phyloP scores from a whole-genome alignment of 2,113 vertebrate species.

The Isurus oxyrinchus region DNA sequence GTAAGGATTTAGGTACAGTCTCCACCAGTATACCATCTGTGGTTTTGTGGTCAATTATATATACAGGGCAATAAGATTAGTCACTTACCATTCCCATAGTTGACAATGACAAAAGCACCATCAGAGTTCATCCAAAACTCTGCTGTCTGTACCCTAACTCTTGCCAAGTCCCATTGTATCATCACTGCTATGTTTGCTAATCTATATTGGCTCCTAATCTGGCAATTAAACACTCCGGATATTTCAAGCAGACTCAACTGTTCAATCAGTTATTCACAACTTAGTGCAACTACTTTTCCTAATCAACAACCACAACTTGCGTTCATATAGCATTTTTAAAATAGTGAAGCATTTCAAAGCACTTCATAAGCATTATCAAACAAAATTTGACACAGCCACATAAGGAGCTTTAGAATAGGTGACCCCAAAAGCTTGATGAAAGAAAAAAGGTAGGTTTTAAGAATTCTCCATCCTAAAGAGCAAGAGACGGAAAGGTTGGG shows the following conservation, averaged over 20 bases:
- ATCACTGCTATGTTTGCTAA: too few relatives aligned
- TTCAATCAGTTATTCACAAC: neutral
- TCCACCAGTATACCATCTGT: neutral
- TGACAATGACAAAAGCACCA: neutral
- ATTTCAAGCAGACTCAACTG: neutral
- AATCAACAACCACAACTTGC: too few relatives aligned
- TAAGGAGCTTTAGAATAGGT: neutral
- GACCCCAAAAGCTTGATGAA: neutral
- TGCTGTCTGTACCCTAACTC: too few relatives aligned
- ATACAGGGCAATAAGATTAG: neutral
- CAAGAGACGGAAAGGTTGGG: too few relatives aligned
- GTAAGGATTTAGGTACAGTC: neutral
- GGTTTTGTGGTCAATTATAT: neutral
- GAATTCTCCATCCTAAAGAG: too few relatives aligned
- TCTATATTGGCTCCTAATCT: neutral
- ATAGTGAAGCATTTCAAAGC: too few relatives aligned
- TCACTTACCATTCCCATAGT: neutral
- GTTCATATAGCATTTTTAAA: too few relatives aligned
- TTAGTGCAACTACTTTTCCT: too few relatives aligned
- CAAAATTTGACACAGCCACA: too few relatives aligned
- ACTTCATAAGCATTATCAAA: too few relatives aligned
- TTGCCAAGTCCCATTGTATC: too few relatives aligned
- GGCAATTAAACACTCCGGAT: neutral
- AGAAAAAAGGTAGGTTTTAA: neutral
- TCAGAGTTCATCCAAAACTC: too few relatives aligned